Evolutionary conservation across 2,797 vertebrate species (phyloP).

Genomic region (Arremon brunneinucha): DNA sequence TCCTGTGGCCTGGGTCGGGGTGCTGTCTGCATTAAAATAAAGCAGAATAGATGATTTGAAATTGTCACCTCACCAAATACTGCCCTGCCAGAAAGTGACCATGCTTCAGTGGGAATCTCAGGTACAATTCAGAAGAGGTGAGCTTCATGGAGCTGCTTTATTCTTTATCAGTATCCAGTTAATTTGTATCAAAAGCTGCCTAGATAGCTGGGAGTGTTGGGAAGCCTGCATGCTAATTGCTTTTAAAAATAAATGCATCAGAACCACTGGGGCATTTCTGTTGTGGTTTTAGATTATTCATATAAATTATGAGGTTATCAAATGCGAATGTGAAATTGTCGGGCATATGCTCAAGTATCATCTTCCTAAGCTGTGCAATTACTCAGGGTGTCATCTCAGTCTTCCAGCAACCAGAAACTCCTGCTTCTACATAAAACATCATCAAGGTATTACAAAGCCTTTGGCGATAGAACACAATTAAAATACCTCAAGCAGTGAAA

Average conservation of each 20-base stretch:
- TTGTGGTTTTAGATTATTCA: slow-evolving; percentile 23
- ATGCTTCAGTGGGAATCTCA: not conserved
- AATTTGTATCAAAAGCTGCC: not conserved
- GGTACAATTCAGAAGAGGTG: not conserved
- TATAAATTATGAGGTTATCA: slow-evolving; percentile 48
- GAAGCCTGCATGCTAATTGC: slow-evolving; percentile 29
- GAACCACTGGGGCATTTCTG: slow-evolving; percentile 31
- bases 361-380: slow-evolving; percentile 57
- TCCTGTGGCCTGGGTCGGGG: not conserved
- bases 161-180: not conserved
- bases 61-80: not conserved
- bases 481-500: slow-evolving; percentile 49
- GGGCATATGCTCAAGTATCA: slow-evolving; percentile 46
- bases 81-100: not conserved
- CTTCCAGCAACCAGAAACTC: slow-evolving; percentile 47
- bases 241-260: slow-evolving; percentile 27
- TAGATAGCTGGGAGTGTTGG: not conserved
- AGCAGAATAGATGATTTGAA: not conserved
- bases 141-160: not conserved
- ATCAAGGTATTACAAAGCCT: slow-evolving; percentile 54
- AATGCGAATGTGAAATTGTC: slow-evolving; percentile 3
- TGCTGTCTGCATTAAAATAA: not conserved
- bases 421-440: slow-evolving; percentile 23
- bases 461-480: slow-evolving; percentile 51
- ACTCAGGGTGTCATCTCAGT: slow-evolving; percentile 58